Evolutionary conservation across 2,113 vertebrate genomes (phyloP).

Genomic region (Chlorodrepanis virens): DNA sequence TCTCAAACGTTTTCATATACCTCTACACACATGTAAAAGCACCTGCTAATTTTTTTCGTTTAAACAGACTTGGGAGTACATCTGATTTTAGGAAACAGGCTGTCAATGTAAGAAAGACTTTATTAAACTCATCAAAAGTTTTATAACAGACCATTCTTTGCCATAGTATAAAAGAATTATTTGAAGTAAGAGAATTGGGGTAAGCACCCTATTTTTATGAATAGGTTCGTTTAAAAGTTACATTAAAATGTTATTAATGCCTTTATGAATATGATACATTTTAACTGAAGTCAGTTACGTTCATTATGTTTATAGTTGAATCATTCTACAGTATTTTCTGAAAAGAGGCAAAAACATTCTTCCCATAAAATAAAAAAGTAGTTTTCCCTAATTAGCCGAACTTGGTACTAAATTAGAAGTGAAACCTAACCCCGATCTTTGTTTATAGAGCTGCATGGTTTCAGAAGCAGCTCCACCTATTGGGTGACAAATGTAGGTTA

Average conservation of each 20-base stretch:
- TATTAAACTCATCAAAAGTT: background rate
- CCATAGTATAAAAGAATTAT: background rate
- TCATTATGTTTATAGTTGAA: background rate
- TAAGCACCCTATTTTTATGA: background rate
- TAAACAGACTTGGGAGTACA: background rate
- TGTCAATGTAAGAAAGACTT: background rate
- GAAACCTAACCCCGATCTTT: constrained; percentile 31
- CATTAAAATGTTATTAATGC: background rate
- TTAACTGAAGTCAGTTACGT: background rate
- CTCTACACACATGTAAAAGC: background rate
- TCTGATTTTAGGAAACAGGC: background rate
- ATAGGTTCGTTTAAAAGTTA: background rate
- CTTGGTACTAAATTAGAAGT: background rate
- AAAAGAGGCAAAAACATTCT: background rate
- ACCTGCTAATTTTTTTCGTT: background rate
- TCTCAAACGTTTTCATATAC: background rate
- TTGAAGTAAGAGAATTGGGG: background rate
- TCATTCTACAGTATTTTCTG: background rate
- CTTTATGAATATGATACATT: background rate
- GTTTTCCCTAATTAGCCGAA: background rate
- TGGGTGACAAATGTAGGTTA: constrained; percentile 55
- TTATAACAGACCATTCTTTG: background rate
- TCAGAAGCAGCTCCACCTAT: constrained; percentile 57
- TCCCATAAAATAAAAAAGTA: background rate
- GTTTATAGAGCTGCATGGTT: constrained; percentile 4